Evolutionary conservation across 2,797 vertebrate genomes (phyloP).

Genomic region (Lithobates sylvaticus): DNA sequence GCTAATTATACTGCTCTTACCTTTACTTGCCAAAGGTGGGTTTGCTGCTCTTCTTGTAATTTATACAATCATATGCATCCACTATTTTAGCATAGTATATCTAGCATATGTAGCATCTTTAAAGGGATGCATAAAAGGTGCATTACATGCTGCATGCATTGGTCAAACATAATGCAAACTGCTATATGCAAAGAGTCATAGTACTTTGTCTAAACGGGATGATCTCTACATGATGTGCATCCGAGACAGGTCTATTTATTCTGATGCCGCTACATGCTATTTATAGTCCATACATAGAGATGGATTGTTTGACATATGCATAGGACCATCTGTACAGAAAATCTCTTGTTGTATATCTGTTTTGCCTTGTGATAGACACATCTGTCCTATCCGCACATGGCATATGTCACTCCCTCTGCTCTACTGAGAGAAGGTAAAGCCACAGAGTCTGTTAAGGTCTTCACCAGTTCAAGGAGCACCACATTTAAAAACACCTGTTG

Average conservation of each 20-base stretch:
- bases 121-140: background rate
- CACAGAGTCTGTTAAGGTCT: conserved; percentile 55
- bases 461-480: conserved; percentile 8
- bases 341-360: conserved; percentile 50
- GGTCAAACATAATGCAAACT: background rate
- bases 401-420: conserved; percentile 52
- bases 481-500: conserved; percentile 36
- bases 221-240: conserved; percentile 11
- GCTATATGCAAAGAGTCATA: background rate
- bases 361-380: conserved; percentile 48
- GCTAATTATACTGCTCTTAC: background rate
- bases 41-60: background rate
- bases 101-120: background rate
- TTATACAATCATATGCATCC: background rate
- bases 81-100: background rate
- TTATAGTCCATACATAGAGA: conserved; percentile 54
- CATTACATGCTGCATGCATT: background rate
- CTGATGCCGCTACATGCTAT: conserved; percentile 34
- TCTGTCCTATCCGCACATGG: conserved; percentile 52
- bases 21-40: background rate
- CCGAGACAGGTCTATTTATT: conserved; percentile 46
- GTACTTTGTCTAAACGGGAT: background rate
- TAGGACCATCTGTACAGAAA: conserved; percentile 53
- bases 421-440: conserved; percentile 55
- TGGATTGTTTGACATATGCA: conserved; percentile 58